Percentiles rank a stretch among this genome's conserved stretches.
Conservation (phyloP, 2,888 invertebrate species). For the Zelleria hepariella region DNA sequence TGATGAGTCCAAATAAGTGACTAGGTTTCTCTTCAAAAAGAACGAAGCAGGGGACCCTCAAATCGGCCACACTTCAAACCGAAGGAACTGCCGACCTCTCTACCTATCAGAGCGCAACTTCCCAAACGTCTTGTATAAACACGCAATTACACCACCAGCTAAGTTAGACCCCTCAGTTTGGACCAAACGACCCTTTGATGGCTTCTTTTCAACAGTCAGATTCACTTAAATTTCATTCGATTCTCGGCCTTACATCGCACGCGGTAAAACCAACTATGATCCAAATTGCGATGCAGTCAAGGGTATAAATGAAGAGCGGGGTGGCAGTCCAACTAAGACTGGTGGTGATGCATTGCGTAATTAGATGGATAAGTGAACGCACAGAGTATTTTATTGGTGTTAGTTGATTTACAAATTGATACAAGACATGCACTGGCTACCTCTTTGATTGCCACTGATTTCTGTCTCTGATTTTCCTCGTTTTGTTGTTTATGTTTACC, state of each 20-base stretch:
- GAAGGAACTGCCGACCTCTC: constrained; percentile 43
- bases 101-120: constrained; percentile 43
- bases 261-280: not conserved
- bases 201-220: not conserved
- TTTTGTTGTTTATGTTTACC: constrained; percentile 1
- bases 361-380: constrained; percentile 5
- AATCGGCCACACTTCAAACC: constrained; percentile 10
- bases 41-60: not conserved
- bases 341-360: constrained; percentile 1
- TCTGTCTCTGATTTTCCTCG: not conserved
- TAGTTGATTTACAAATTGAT: constrained; percentile 22
- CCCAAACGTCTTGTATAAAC: constrained; percentile 19
- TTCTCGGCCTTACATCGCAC: not conserved
- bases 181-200: not conserved
- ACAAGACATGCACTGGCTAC: constrained; percentile 20
- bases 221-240: not conserved
- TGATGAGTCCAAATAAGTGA: too few species aligned
- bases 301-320: not conserved
- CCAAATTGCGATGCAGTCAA: not conserved
- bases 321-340: not conserved
- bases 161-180: constrained; percentile 8
- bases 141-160: constrained; percentile 14
- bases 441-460: constrained; percentile 5
- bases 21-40: not conserved
- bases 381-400: not conserved